Evolutionary conservation across 2,888 invertebrate genomes (phyloP).

Genomic region (Cheilosia soror): DNA sequence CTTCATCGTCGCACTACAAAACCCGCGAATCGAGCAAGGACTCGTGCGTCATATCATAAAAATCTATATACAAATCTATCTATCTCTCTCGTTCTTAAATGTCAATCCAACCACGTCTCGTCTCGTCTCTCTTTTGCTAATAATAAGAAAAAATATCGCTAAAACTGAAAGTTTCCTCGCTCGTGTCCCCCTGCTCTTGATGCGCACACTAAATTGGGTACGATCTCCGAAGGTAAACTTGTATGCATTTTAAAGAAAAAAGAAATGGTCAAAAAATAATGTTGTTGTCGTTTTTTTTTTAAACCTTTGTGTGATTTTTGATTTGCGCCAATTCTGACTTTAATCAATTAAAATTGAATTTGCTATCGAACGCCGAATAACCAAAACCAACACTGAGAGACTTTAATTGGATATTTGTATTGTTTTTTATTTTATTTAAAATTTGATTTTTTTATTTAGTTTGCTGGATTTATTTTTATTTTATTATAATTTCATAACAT

Average conservation of each 20-base stretch:
- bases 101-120: slow-evolving; percentile 13
- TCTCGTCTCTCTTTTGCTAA: slow-evolving; percentile 63
- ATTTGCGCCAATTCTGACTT: slow-evolving; percentile 57
- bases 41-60: slow-evolving; percentile 82
- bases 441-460: slow-evolving; percentile 32
- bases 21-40: slow-evolving; percentile 81
- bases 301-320: slow-evolving; percentile 69
- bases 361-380: slow-evolving; percentile 53
- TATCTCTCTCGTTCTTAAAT: slow-evolving; percentile 36
- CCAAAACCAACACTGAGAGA: slow-evolving; percentile 36
- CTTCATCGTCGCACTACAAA: slow-evolving; percentile 70
- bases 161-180: slow-evolving; percentile 53
- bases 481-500: slow-evolving; percentile 52
- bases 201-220: slow-evolving; percentile 80
- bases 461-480: slow-evolving; percentile 51
- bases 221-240: slow-evolving; percentile 83
- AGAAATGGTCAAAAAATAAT: slow-evolving; percentile 35
- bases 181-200: slow-evolving; percentile 62
- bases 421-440: slow-evolving; percentile 36
- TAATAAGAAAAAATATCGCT: slow-evolving; percentile 68
- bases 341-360: slow-evolving; percentile 35
- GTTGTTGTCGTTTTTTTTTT: slow-evolving; percentile 46
- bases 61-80: slow-evolving; percentile 26
- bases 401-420: slow-evolving; percentile 46
- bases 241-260: slow-evolving; percentile 60